Conservation (phyloP, 2,888 invertebrate species). For the Lochmaea capreae region DNA sequence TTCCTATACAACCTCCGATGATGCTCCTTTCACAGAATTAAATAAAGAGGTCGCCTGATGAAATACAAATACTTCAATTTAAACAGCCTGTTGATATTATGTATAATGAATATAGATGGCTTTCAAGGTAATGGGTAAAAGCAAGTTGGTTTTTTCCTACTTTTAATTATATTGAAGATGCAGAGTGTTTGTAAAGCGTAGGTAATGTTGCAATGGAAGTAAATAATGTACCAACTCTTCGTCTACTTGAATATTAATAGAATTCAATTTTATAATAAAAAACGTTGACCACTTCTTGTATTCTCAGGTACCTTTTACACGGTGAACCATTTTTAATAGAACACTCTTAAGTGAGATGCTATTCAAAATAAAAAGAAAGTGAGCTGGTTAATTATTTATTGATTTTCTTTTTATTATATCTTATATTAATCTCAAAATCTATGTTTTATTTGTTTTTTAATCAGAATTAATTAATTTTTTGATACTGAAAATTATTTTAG, state of each 20-base stretch:
- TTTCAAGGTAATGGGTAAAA: slow-evolving; percentile 18
- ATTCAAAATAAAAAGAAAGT: too few species aligned
- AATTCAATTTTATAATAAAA: background rate
- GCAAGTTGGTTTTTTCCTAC: background rate
- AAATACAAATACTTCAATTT: background rate
- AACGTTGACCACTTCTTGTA: background rate
- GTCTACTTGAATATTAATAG: background rate
- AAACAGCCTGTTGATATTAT: background rate
- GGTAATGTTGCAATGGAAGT: background rate
- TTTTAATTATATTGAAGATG: background rate
- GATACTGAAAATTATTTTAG: too few species aligned
- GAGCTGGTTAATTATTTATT: too few species aligned
- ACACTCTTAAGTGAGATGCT: too few species aligned
- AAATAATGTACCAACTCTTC: background rate
- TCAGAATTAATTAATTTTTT: too few species aligned
- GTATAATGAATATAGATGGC: background rate
- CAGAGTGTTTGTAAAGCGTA: background rate
- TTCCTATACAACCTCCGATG: too few species aligned
- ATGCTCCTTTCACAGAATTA: slow-evolving; percentile 3
- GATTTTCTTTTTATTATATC: too few species aligned
- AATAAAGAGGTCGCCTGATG: slow-evolving; percentile 11
- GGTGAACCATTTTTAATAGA: too few species aligned
- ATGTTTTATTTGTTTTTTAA: too few species aligned
- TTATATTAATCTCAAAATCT: too few species aligned
- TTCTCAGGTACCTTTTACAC: too few species aligned